Percentiles rank a stretch among this genome's conserved stretches.
Evolutionary conservation across 2,113 vertebrate species (phyloP).

Genomic region (Astur gentilis): DNA sequence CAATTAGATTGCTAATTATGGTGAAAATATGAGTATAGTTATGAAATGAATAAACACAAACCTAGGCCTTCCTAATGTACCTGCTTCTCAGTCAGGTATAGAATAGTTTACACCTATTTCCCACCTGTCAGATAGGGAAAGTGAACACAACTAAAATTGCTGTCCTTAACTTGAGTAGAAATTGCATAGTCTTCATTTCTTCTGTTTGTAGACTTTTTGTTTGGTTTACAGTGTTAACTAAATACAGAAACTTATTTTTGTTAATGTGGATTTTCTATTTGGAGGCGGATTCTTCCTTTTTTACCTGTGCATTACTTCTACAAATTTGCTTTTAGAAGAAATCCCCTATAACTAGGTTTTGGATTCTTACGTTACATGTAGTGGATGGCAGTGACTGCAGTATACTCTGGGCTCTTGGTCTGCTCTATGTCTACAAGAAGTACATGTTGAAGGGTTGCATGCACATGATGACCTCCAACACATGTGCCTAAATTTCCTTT

Average conservation of each 20-base stretch:
- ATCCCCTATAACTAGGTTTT: not conserved
- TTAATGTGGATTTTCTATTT: not conserved
- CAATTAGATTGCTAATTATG: not conserved
- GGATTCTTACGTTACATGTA: not conserved
- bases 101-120: not conserved
- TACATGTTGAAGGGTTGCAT: rapidly evolving
- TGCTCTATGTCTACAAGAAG: not conserved
- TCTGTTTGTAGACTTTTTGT: not conserved
- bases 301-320: not conserved
- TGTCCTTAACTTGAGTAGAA: not conserved
- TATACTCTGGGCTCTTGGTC: not conserved
- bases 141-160: not conserved
- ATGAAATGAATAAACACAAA: not conserved
- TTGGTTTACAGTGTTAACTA: not conserved
- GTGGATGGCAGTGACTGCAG: not conserved
- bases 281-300: not conserved
- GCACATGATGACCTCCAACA: not conserved
- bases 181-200: not conserved
- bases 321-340: not conserved
- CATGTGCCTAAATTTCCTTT: not conserved
- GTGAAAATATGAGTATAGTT: not conserved
- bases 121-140: not conserved
- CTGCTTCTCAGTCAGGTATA: not conserved
- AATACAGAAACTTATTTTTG: not conserved
- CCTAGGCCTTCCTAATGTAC: not conserved